Conservation (phyloP, 2,888 invertebrate genomes). For the Drosophila barbarae region DNA sequence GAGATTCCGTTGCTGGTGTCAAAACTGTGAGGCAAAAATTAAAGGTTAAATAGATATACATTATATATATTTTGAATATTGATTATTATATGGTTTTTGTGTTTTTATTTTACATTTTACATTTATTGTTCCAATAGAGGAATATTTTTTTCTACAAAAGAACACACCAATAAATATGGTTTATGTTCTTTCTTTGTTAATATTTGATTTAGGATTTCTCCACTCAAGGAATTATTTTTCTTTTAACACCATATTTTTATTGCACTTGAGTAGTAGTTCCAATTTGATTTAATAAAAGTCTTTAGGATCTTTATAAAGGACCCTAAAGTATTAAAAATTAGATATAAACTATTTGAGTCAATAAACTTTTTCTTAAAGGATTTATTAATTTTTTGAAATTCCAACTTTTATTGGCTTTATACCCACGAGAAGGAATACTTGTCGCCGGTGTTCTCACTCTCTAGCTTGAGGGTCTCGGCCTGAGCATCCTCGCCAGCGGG, state of each 20-base stretch:
- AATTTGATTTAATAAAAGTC: background rate
- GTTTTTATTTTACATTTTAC: no score
- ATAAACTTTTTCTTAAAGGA: no score
- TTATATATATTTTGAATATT: no score
- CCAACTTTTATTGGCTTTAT: conserved; percentile 1
- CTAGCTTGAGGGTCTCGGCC: conserved; percentile 43
- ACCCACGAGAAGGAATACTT: conserved; percentile 83
- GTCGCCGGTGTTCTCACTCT: conserved; percentile 71
- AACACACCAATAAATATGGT: background rate
- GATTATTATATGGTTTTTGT: no score
- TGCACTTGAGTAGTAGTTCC: background rate
- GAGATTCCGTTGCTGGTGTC: conserved; percentile 80
- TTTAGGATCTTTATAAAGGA: no score
- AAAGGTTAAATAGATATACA: no score
- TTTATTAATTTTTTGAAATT: background rate
- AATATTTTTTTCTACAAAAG: background rate
- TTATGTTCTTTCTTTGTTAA: background rate
- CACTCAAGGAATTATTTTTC: background rate
- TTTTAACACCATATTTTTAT: background rate
- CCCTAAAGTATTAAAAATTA: no score
- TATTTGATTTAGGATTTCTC: no score
- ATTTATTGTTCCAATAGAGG: no score
- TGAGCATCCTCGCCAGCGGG: conserved; percentile 57
- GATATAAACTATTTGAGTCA: no score
- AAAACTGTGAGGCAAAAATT: conserved; percentile 65